Evolutionary conservation across 2,797 vertebrate genomes (phyloP).

Genomic region (Alectoris magna): DNA sequence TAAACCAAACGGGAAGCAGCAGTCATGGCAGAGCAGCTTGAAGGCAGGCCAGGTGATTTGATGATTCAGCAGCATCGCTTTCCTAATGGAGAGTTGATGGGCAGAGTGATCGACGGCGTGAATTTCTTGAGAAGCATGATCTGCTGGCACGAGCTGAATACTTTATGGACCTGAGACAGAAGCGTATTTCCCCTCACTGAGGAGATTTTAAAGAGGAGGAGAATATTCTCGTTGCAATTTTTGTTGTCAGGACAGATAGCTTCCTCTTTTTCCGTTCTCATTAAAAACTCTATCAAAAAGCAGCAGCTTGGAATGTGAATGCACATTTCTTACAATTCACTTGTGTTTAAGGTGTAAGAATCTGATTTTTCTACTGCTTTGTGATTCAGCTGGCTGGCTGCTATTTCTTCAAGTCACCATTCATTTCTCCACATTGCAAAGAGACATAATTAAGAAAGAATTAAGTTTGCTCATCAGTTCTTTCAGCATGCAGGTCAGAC

Average conservation of each 20-base stretch:
- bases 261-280: neutral
- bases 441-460: conserved; percentile 32
- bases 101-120: fast-evolving
- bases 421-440: neutral
- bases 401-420: neutral
- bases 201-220: neutral
- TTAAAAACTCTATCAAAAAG: conserved; percentile 8
- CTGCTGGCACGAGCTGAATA: neutral
- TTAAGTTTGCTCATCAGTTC: neutral
- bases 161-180: neutral
- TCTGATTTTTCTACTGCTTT: neutral
- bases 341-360: neutral
- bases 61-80: neutral
- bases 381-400: conserved; percentile 12
- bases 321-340: neutral
- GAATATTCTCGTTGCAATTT: neutral
- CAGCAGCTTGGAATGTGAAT: conserved; percentile 28
- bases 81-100: neutral
- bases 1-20: neutral
- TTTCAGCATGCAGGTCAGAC: neutral
- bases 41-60: neutral
- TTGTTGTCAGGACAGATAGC: neutral
- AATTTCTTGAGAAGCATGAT: neutral
- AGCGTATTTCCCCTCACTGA: neutral
- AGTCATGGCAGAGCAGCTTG: neutral